These are phyloP conservation scores for Drosophila mimica DNA, from an alignment of 2,888 invertebrate species.

Conservation along the genomic window DNA sequence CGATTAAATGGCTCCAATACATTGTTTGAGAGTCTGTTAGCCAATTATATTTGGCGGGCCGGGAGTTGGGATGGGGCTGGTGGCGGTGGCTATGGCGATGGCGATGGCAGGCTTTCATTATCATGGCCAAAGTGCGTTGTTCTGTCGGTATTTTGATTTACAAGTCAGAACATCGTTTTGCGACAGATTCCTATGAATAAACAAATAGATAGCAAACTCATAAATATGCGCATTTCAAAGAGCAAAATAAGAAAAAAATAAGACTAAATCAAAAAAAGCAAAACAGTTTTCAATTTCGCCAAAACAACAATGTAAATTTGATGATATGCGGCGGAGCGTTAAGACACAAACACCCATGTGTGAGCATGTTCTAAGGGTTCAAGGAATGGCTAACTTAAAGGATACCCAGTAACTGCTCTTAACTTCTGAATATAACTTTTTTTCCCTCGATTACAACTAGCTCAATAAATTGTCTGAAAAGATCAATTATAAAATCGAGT, in stretches of 20 bases:
- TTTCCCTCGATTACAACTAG: background rate
- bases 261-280: conserved; percentile 8
- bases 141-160: conserved; percentile 1
- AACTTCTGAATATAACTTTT: background rate
- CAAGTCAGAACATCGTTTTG: conserved; percentile 15
- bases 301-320: conserved; percentile 37
- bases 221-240: conserved; percentile 36
- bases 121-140: conserved; percentile 18
- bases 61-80: background rate
- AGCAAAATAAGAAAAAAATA: background rate
- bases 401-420: background rate
- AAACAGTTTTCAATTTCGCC: conserved; percentile 25
- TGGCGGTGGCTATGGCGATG: background rate
- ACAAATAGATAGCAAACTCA: conserved; percentile 13
- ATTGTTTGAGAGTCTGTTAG: conserved; percentile 1
- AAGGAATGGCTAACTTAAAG: background rate
- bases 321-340: conserved; percentile 27
- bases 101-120: conserved; percentile 30
- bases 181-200: conserved; percentile 27
- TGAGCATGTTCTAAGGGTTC: background rate
- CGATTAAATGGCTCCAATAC: conserved; percentile 14
- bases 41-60: background rate
- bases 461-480: background rate
- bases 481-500: background rate
- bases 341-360: conserved; percentile 8